A percentile compares a stretch with the other conserved stretches of the same genome.
phyloP scores from a whole-genome alignment of 2,113 vertebrate species.

The Artemisiospiza belli region DNA sequence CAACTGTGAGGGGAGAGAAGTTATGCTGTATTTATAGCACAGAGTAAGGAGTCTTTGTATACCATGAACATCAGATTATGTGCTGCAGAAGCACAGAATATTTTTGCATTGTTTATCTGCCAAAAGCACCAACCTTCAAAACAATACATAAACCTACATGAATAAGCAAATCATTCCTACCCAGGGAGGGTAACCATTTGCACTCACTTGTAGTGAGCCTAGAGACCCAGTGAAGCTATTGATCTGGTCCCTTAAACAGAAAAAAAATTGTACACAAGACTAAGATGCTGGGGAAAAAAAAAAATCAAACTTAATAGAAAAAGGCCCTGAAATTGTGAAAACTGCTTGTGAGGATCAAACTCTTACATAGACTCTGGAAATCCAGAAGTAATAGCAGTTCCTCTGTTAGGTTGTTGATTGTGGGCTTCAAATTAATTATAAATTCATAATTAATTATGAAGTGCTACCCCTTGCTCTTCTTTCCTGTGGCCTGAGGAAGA shows the following conservation, averaged over 20 bases:
- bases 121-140: not conserved
- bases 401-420: slow-evolving; percentile 7
- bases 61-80: not conserved
- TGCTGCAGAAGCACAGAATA: not conserved
- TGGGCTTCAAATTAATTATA: slow-evolving; percentile 55
- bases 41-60: not conserved
- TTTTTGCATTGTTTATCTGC: not conserved
- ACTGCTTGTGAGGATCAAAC: not conserved
- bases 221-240: not conserved
- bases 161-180: not conserved
- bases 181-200: not conserved
- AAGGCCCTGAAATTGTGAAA: not conserved
- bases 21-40: not conserved
- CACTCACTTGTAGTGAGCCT: not conserved
- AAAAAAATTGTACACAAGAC: not conserved
- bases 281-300: not conserved
- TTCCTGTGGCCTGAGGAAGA: slow-evolving; percentile 50
- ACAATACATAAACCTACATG: not conserved
- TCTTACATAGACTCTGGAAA: not conserved
- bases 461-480: slow-evolving; percentile 56
- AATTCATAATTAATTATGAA: slow-evolving; percentile 71
- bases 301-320: slow-evolving; percentile 8
- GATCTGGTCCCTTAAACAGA: not conserved
- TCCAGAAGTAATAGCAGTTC: not conserved
- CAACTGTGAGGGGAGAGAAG: not conserved